Percentiles rank a stretch among this genome's conserved stretches.
Evolutionary conservation across 2,888 invertebrate genomes (phyloP).

Genomic region (Papilio demoleus): DNA sequence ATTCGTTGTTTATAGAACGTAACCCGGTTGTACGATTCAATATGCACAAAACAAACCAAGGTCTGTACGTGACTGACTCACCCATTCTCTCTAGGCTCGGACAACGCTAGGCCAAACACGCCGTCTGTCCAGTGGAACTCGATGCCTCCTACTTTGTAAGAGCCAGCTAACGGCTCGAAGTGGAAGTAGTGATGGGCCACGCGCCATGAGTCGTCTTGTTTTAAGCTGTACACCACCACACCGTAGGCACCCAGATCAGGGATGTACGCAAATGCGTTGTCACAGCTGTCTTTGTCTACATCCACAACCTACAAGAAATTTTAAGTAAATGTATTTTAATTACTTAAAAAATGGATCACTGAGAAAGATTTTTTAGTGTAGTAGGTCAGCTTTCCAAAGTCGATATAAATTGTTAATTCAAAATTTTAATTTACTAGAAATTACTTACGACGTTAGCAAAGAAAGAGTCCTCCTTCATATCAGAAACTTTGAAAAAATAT

Average conservation of each 20-base stretch:
- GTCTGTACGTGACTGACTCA: conserved; percentile 56
- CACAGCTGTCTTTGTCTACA: conserved; percentile 86
- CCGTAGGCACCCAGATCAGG: conserved; percentile 91
- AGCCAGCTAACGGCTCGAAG: conserved; percentile 90
- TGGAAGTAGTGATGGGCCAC: conserved; percentile 92
- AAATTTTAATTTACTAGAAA: background rate
- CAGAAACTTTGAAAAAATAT: conserved; percentile 86
- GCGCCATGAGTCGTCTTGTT: conserved; percentile 90
- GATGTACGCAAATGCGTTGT: conserved; percentile 89
- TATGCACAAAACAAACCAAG: conserved; percentile 47
- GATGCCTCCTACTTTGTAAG: conserved; percentile 89
- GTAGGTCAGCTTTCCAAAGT: background rate
- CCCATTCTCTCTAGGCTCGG: conserved; percentile 83
- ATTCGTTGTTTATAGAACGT: conserved; percentile 42
- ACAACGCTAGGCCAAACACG: conserved; percentile 89
- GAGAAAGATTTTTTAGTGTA: too few relatives aligned
- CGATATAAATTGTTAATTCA: background rate
- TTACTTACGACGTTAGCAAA: conserved; percentile 90
- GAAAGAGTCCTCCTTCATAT: conserved; percentile 89
- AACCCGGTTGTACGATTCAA: conserved; percentile 45
- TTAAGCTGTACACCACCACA: conserved; percentile 89
- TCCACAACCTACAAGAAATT: conserved; percentile 85
- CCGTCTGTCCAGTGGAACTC: conserved; percentile 95
- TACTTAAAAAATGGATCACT: background rate
- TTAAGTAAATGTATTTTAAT: background rate